Conservation (phyloP, 2,888 invertebrate genomes). For the Dasypogon diadema region DNA sequence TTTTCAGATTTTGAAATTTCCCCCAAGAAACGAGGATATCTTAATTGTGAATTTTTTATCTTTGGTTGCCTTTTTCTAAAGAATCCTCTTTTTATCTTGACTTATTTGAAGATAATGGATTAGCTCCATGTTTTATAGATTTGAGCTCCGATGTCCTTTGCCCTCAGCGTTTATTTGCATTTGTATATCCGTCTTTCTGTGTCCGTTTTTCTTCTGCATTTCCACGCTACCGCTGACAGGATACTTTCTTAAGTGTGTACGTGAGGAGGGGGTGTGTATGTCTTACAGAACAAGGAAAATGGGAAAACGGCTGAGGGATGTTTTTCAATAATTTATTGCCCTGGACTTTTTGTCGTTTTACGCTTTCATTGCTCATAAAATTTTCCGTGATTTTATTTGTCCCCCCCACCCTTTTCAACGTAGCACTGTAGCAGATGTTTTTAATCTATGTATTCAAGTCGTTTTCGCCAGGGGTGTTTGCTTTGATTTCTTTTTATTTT, state of each 20-base stretch:
- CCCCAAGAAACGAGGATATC: neutral
- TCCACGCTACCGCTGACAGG: neutral
- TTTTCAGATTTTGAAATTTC: neutral
- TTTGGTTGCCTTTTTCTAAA: neutral
- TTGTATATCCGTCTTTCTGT: constrained; percentile 8
- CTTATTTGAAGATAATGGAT: constrained; percentile 51
- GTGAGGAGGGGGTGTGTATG: neutral
- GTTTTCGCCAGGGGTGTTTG: constrained; percentile 8
- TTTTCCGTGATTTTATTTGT: constrained; percentile 40
- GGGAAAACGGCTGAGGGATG: neutral
- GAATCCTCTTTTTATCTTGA: constrained; percentile 8
- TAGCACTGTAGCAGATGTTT: constrained; percentile 21
- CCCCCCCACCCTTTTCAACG: neutral
- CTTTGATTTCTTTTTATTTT: constrained; percentile 9
- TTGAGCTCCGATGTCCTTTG: neutral
- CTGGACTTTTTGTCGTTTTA: constrained; percentile 40
- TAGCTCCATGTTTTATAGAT: constrained; percentile 53
- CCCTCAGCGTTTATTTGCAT: constrained; percentile 34
- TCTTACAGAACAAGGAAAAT: neutral
- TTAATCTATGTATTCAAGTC: neutral
- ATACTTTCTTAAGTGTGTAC: neutral
- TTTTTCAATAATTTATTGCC: constrained; percentile 45
- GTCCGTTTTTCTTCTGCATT: neutral
- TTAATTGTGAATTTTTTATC: constrained; percentile 3
- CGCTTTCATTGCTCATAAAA: constrained; percentile 42